Base-by-base conservation (phyloP, 2,113 vertebrate species). In the Laticauda laticaudata region DNA sequence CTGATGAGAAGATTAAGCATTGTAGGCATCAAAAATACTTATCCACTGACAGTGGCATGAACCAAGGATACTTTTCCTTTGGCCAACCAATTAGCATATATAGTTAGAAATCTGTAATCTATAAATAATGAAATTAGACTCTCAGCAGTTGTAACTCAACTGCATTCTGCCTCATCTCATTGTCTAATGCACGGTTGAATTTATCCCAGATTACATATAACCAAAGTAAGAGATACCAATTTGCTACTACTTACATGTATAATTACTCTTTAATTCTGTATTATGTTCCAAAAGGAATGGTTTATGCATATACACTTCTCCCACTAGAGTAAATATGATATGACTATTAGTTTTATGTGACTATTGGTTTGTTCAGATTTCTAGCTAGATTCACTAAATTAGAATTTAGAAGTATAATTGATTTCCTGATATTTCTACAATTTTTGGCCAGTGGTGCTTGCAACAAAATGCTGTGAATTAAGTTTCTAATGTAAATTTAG, bases 401-500 rank as follows among this genome's bases (percentile, higher is more conserved):
- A 26, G 59, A 61, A 61, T 61, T 61, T 89, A 24, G 18, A 88
- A 55, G n/a, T 88, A 45, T 9, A 55, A 18, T 88, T 88, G 51
- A 92, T 51, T 54, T 87, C 48, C n/a, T 81, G 91, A 89, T 75
- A 89, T 45, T 51, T 90, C 18, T n/a, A 61, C 14, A 86, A 6
- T 86, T 93, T 55, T 59, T 39, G 43, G 26, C 11, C 59, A 93
- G 29, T 21, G 12, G 34, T 5, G 14, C 29, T 81, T 61, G 48
- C 85, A 88, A 88, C n/a, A 75, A 75, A 88, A 54, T 75, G 14
- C 57, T 86, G 45, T 51, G 51, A 75, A 91, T 57, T 88, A 54
- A 15, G 18, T 23, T 81, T 85, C 86, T 61, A 69, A 20, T 88
- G 86, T 88, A 88, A 92, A 93, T 92, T 92, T 51, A 34, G 87